Base-by-base conservation (phyloP, 2,888 invertebrate species). In the Pasiphila rectangulata region DNA sequence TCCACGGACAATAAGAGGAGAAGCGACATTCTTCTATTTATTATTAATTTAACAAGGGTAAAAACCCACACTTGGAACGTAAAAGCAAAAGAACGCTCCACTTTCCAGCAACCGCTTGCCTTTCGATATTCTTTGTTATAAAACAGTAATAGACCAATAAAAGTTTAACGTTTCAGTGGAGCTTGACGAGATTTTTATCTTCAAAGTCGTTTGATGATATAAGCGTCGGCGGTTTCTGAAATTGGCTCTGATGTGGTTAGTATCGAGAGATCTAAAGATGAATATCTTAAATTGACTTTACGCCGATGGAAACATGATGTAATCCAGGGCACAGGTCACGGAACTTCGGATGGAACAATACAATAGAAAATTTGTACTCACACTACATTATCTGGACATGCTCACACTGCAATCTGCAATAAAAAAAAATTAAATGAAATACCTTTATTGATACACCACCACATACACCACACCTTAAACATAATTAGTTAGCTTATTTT, bases 121-220 rank as follows among this genome's bases (percentile, higher is more conserved):
- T 67, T 63, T 69, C 68, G 67, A 71, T 75, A 73, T 70, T 71
- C 73, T 70, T 75, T 72, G 76, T 72, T 74, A 72, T 73, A 74
- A 72, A 75, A 67, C 70, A 59, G 69, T 74, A 72, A 72, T 65
- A 59, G 69, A 58, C 63, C 64, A 63, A 69, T 75, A 74, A 75
- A 75, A 75, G 54, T 69, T 73, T 70, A 69, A 69, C 68, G 72
- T 69, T 60, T 51, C 56, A 54, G 52, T 57, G 61, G 64, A 62
- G 64, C 63, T 59, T 46, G 54, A 62, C 51, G 56, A 52, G 58
- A 58, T 58, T 58, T 58, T 58, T 52, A 51, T 52, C 56, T 56
- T 27, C 52, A 51, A 56, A 56, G 52, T 44, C 51, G 52, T 59
- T 61, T 57, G 55, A 57, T 57, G 52, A 48, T 54, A 54, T 58